Base-by-base conservation (phyloP, 2,113 vertebrate species). In the Protobothrops mucrosquamatus region DNA sequence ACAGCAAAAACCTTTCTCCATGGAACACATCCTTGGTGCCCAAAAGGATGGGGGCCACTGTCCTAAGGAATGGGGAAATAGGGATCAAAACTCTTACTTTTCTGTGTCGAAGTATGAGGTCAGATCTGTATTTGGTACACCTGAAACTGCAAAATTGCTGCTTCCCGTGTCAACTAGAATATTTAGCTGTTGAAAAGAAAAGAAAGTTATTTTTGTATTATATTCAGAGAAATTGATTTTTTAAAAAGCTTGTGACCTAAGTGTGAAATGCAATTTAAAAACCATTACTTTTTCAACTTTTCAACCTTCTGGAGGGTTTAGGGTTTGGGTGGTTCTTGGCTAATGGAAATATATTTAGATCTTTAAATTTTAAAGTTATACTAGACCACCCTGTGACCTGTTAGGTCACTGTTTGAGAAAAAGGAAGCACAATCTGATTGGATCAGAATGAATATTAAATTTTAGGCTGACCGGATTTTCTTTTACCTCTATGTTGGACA, bases 81-180 rank as follows among this genome's bases (percentile, higher is more conserved):
- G 24, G 69, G 9, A 46, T 10, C 34, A 56, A 95, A 6, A 59
- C 94, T 96, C 98, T 98, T 94, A 98, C 98, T 96, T 94, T 64
- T 95, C 6, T 0, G 96, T 95, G 93, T 98, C 94, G 96, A 98
- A 99, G 98, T 98, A 99, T 87, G 98, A 95, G 29, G 98, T 98
- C 91, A 99, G 96, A 96, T 98, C 98, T 39, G 97, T 93, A 95
- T 99, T 97, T 9, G 98, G 96, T 20, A 98, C 98, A 0, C 98
- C 99, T 0, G 99, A 99, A 93, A 99, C 99, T 0, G 99, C 99
- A 92, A 99, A 99, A 98, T 99, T 99, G 95, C 99, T 99, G 98
- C 99, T 99, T 87, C 99, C 99, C 0, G 99, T 99, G 94, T 99
- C 99, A 81, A 99, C 98, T 95, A 99, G 98, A 96, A 99, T 99